Conservation (phyloP, 2,113 vertebrate genomes). For the Cyprinus carpio region DNA sequence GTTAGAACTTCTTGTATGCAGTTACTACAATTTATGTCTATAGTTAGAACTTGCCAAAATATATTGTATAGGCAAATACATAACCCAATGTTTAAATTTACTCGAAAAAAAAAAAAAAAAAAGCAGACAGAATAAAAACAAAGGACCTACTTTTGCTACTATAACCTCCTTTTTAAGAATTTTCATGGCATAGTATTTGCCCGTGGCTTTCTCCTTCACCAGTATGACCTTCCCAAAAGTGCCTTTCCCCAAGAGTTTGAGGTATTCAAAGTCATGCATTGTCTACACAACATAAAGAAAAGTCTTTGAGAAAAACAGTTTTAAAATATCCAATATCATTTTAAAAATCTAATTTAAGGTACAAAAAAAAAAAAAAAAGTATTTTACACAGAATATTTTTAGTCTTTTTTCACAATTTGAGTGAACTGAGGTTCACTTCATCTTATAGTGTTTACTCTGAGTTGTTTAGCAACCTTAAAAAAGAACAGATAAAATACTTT, state of each 20-base stretch:
- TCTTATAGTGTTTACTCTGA: not conserved
- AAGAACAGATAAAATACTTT: no score
- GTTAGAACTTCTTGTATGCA: not conserved
- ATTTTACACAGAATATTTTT: not conserved
- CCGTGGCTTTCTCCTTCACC: slow-evolving; percentile 97
- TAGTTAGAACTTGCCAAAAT: not conserved
- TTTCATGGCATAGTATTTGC: slow-evolving; percentile 96
- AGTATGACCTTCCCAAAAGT: slow-evolving; percentile 72
- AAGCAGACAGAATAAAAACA: not conserved
- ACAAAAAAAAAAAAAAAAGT: not conserved
- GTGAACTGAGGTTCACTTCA: not conserved
- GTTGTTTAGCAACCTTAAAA: not conserved
- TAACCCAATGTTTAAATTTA: not conserved
- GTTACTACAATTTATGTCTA: not conserved
- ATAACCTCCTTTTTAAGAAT: slow-evolving; percentile 98
- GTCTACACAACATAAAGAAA: slow-evolving; percentile 76
- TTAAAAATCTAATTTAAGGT: not conserved
- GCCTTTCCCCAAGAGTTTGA: slow-evolving; percentile 96
- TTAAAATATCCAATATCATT: slow-evolving; percentile 9
- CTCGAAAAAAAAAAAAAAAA: no score
- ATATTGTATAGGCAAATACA: not conserved
- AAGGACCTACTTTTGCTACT: slow-evolving; percentile 88
- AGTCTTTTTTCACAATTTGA: not conserved
- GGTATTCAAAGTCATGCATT: slow-evolving; percentile 98
- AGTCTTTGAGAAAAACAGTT: slow-evolving; percentile 19